Base-by-base conservation (phyloP, 1,140 invertebrate species). In the Drosophila ogumai region DNA sequence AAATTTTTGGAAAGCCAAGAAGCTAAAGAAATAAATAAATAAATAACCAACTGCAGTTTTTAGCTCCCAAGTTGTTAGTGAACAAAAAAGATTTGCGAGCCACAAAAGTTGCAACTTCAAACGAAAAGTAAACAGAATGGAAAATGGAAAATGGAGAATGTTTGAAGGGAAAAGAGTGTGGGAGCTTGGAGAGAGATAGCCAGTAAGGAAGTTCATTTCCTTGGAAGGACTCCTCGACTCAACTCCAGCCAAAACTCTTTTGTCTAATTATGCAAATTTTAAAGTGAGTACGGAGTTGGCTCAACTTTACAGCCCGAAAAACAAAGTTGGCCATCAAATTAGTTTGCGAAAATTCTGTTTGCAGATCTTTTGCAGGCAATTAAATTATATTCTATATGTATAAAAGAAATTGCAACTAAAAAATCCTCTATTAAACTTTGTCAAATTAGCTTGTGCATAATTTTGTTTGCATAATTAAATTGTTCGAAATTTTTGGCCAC, bases 211-310 rank as follows among this genome's bases (percentile, higher is more conserved):
- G 74, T 76, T 75, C 41, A 76, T 67, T 76, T 76, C 64, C 60
- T 67, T 67, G 64, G 22, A 36, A 61, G 43, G 55, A 46, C 67
- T 63, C 50, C n/a, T 38, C 17, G 17, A 5, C 32, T 41, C 44
- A 28, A 28, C 60, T 50, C 52, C n/a, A 40, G 57, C 50, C 44
- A 47, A 74, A 74, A 74, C 49, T 81, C 75, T 69, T 74, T 82
- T 82, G 78, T 75, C 81, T 82, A 82, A 82, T 82, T 82, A 82
- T 82, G 81, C 79, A 82, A 82, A 82, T 82, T 79, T 82, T 79
- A 46, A 67, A 56, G 38, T 54, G 41, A 63, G 28, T 10, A 19
- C 38, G 28, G 17, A 65, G 40, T 38, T 43, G 17, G 40, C 50
- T 12, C 19, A 55, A 49, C 52, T 71, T 25, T 71, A 59, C 36